These are phyloP conservation scores for Drosophila kurseongensis DNA, from an alignment of 1,140 invertebrate genomes.

Conservation along the genomic window DNA sequence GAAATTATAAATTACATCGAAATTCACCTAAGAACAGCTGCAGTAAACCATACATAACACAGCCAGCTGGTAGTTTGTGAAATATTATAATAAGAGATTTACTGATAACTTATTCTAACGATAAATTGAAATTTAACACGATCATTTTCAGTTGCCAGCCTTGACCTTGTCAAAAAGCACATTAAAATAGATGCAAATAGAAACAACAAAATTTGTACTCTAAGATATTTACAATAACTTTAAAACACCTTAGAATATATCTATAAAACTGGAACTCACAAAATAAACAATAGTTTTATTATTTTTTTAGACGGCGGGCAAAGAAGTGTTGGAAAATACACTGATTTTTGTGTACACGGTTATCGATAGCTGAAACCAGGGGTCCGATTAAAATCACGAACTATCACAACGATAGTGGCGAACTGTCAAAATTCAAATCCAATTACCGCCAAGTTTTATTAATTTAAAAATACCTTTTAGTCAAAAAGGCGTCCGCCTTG, in stretches of 20 bases:
- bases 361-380: slow-evolving; percentile 2
- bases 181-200: too few species aligned
- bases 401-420: neutral
- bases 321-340: slow-evolving; percentile 2
- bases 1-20: neutral
- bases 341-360: neutral
- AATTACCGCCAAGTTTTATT: too few species aligned
- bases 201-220: neutral
- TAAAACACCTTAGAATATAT: neutral
- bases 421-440: slow-evolving; percentile 9
- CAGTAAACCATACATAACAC: neutral
- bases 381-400: neutral
- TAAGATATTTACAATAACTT: neutral
- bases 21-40: neutral
- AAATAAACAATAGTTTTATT: neutral
- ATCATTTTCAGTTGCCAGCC: neutral
- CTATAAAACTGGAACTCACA: neutral
- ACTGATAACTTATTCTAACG: neutral
- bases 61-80: neutral
- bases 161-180: neutral
- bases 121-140: neutral
- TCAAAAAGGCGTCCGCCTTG: too few species aligned
- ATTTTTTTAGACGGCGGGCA: neutral
- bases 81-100: neutral
- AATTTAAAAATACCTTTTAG: neutral